phyloP scores from a whole-genome alignment of 2,888 invertebrate species.

The Cylindroiulus punctatus region DNA sequence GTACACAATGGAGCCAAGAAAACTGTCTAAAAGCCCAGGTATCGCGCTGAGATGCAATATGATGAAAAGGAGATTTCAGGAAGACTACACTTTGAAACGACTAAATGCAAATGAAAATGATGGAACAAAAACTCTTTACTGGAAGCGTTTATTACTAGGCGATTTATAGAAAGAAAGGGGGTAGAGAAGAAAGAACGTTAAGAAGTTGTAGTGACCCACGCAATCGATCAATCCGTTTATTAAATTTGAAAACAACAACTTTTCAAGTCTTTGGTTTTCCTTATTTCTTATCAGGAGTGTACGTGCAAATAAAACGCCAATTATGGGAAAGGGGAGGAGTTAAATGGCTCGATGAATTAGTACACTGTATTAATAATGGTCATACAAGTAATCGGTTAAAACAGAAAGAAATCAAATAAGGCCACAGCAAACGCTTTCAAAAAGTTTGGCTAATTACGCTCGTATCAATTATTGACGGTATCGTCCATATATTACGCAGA shows the following conservation, averaged over 20 bases:
- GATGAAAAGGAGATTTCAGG: slow-evolving; percentile 29
- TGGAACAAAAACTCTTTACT: neutral
- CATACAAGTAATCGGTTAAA: slow-evolving; percentile 37
- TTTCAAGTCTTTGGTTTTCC: slow-evolving; percentile 26
- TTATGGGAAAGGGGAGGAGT: neutral
- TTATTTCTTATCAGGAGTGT: neutral
- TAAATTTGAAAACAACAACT: neutral
- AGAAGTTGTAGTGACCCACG: neutral
- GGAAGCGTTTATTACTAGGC: slow-evolving; percentile 28
- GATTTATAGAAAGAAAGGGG: slow-evolving; percentile 5
- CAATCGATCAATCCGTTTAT: slow-evolving; percentile 23
- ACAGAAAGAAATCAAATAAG: neutral
- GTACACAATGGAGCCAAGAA: slow-evolving; percentile 8
- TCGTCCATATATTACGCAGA: neutral
- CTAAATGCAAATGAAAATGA: slow-evolving; percentile 28
- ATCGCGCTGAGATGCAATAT: neutral
- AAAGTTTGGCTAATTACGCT: too few relatives aligned
- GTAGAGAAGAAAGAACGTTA: neutral
- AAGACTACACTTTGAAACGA: slow-evolving; percentile 9
- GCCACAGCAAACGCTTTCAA: neutral
- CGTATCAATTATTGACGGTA: neutral
- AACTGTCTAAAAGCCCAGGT: neutral
- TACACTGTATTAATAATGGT: neutral
- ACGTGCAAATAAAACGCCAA: slow-evolving; percentile 2
- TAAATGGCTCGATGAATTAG: neutral